Percentiles rank a stretch among this genome's conserved stretches.
Conservation (phyloP, 2,888 invertebrate genomes). For the Dicycla oo region DNA sequence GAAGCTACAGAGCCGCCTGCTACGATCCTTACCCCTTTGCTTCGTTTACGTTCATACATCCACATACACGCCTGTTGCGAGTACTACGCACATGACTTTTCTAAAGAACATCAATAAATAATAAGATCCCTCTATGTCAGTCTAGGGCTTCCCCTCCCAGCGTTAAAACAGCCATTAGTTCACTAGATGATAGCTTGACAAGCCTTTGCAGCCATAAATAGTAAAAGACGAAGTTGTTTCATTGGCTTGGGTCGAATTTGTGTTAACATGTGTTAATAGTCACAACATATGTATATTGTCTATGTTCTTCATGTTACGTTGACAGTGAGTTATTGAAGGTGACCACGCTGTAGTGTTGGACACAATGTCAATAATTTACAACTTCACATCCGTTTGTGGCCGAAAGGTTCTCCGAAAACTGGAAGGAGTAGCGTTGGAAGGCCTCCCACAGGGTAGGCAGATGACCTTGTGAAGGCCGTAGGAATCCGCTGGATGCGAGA, state of each 20-base stretch:
- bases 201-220: neutral
- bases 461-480: neutral
- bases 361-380: neutral
- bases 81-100: too few species aligned
- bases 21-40: too few species aligned
- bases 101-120: too few species aligned
- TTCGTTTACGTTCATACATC: too few species aligned
- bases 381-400: neutral
- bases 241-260: neutral
- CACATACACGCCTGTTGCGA: too few species aligned
- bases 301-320: neutral
- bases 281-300: neutral
- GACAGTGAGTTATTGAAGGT: neutral
- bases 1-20: too few species aligned
- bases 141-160: too few species aligned
- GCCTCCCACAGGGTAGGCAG: neutral
- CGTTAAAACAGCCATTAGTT: neutral
- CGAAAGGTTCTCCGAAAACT: neutral
- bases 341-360: neutral
- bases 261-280: neutral
- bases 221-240: neutral
- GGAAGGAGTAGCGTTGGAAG: neutral
- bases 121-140: too few species aligned
- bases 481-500: neutral
- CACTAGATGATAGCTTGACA: neutral